Percentiles rank a stretch among this genome's conserved stretches.
These are phyloP conservation scores for Spicauda simplicius DNA, from an alignment of 2,888 invertebrate species.

Conservation along the genomic window DNA sequence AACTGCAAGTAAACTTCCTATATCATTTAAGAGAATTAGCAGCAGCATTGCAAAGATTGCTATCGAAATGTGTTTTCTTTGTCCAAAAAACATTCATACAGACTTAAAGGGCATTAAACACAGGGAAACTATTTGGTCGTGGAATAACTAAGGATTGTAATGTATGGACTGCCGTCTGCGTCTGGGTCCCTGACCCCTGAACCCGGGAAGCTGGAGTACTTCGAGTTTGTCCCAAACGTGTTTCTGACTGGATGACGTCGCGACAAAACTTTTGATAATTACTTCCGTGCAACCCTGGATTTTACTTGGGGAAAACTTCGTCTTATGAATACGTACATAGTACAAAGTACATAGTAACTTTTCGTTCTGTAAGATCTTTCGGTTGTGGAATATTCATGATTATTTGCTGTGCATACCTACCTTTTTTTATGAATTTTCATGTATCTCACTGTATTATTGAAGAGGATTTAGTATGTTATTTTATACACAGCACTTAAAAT, in stretches of 20 bases:
- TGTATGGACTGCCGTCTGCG: constrained; percentile 25
- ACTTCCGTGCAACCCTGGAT: background rate
- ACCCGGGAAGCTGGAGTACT: constrained; percentile 11
- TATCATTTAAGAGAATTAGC: no score
- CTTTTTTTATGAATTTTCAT: no score
- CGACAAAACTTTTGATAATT: background rate
- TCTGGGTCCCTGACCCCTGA: constrained; percentile 33
- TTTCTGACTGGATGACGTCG: background rate
- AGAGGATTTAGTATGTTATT: no score
- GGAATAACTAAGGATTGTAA: constrained; percentile 28
- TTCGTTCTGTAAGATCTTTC: no score
- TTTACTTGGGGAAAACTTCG: background rate
- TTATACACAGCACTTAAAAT: no score
- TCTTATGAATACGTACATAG: background rate
- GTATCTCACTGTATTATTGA: no score
- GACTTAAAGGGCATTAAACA: constrained; percentile 8
- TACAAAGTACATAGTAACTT: background rate
- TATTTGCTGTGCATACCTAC: no score
- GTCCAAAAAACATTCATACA: no score
- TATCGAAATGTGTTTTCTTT: no score
- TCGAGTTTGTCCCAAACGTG: background rate
- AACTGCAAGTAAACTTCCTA: no score
- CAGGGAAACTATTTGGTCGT: constrained; percentile 13
- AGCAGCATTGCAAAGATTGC: no score
- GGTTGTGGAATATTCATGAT: no score